Evolutionary conservation across 1,140 invertebrate species (phyloP).

Genomic region (Linepithema humile): DNA sequence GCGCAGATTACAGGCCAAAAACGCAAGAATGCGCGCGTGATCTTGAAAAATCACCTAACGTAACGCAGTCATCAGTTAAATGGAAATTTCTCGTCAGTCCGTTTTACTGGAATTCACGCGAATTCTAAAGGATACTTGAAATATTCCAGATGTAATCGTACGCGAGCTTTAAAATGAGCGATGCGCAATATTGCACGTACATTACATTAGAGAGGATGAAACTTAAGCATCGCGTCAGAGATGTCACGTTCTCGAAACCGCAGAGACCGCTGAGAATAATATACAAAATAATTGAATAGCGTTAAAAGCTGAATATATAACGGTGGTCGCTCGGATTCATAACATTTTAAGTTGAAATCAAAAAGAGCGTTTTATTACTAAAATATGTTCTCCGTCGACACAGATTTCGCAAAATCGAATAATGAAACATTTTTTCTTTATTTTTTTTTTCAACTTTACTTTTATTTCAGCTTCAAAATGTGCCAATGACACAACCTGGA

Average conservation of each 20-base stretch:
- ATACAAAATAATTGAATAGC: not conserved
- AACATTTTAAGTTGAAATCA: not conserved
- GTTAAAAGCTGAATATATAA: not conserved
- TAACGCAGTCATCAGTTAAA: not conserved
- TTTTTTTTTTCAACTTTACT: not conserved
- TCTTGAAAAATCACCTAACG: constrained; percentile 15
- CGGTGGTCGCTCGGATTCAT: not conserved
- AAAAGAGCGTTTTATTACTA: not conserved
- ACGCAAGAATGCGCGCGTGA: constrained; percentile 5
- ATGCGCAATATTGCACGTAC: not conserved
- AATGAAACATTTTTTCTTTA: not conserved
- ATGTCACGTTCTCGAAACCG: not conserved
- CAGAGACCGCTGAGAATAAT: not conserved
- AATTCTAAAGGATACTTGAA: not conserved
- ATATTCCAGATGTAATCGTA: not conserved
- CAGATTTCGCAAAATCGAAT: not conserved
- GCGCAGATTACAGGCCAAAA: not conserved
- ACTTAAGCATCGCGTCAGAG: not conserved
- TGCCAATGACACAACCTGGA: constrained; percentile 3
- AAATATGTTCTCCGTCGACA: too few species aligned
- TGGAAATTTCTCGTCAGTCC: not conserved
- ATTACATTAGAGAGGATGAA: not conserved
- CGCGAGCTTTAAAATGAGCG: not conserved
- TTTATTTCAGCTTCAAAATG: constrained; percentile 11
- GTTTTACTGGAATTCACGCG: not conserved